Evolutionary conservation across 2,797 vertebrate genomes (phyloP).

Genomic region (Sebastes cheni): DNA sequence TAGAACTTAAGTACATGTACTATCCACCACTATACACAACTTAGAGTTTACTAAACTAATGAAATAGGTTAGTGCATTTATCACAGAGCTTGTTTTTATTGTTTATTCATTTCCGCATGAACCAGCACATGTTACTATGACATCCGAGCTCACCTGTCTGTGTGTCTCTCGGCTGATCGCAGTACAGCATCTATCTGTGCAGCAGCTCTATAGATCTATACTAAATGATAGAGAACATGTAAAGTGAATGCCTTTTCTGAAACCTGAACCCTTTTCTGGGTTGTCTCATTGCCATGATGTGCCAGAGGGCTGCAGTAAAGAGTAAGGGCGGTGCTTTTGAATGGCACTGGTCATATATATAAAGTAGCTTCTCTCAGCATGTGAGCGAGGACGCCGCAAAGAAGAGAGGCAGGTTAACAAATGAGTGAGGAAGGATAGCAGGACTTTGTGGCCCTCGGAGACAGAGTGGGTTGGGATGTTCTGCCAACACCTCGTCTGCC

Average conservation of each 20-base stretch:
- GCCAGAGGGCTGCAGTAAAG: slow-evolving; percentile 42
- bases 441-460: slow-evolving; percentile 69
- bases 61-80: neutral
- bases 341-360: slow-evolving; percentile 53
- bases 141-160: neutral
- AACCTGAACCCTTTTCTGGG: slow-evolving; percentile 18
- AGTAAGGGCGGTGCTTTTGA: slow-evolving; percentile 50
- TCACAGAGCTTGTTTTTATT: neutral
- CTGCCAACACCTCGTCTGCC: slow-evolving; percentile 75
- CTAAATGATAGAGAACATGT: neutral
- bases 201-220: neutral
- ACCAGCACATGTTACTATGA: neutral
- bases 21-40: no score
- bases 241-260: neutral
- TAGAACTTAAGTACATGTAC: no score
- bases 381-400: slow-evolving; percentile 52
- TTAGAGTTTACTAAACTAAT: neutral
- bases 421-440: slow-evolving; percentile 66
- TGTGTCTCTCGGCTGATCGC: neutral
- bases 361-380: slow-evolving; percentile 60
- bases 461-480: slow-evolving; percentile 67
- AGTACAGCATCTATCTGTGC: neutral
- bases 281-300: slow-evolving; percentile 31
- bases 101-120: neutral
- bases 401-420: slow-evolving; percentile 71